Evolutionary conservation across 2,113 vertebrate genomes (phyloP).

Genomic region (Hydrolagus affinis): DNA sequence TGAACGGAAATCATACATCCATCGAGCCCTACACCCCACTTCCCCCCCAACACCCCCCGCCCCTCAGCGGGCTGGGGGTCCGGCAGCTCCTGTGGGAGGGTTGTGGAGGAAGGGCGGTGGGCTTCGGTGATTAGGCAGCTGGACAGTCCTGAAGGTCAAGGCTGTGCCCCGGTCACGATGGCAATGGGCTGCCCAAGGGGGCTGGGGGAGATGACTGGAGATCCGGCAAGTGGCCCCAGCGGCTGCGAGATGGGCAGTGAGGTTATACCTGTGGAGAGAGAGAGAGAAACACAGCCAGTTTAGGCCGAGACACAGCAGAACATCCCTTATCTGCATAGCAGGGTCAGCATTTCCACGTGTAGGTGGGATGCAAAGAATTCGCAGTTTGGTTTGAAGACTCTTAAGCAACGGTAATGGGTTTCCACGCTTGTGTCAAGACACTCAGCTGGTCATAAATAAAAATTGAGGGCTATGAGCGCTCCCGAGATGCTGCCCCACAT

Average conservation of each 20-base stretch:
- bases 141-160: conserved; percentile 46
- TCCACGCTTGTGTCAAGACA: too few relatives aligned
- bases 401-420: too few relatives aligned
- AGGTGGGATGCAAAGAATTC: too few relatives aligned
- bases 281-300: not conserved
- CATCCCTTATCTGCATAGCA: not conserved
- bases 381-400: too few relatives aligned
- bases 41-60: not conserved
- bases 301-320: not conserved
- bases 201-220: conserved; percentile 68
- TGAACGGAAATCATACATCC: conserved; percentile 1
- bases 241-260: conserved; percentile 68
- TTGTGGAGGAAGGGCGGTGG: not conserved
- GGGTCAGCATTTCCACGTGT: not conserved
- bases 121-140: not conserved
- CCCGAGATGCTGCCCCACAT: too few relatives aligned
- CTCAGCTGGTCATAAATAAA: too few relatives aligned
- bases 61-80: not conserved
- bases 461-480: too few relatives aligned
- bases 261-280: conserved; percentile 55
- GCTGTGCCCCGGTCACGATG: conserved; percentile 60
- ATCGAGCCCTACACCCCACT: not conserved
- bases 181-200: conserved; percentile 68
- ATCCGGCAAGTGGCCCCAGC: conserved; percentile 63
- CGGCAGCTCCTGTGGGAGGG: too few relatives aligned